These are phyloP conservation scores for Conus betulinus DNA, from an alignment of 1,140 invertebrate species.

Conservation along the genomic window DNA sequence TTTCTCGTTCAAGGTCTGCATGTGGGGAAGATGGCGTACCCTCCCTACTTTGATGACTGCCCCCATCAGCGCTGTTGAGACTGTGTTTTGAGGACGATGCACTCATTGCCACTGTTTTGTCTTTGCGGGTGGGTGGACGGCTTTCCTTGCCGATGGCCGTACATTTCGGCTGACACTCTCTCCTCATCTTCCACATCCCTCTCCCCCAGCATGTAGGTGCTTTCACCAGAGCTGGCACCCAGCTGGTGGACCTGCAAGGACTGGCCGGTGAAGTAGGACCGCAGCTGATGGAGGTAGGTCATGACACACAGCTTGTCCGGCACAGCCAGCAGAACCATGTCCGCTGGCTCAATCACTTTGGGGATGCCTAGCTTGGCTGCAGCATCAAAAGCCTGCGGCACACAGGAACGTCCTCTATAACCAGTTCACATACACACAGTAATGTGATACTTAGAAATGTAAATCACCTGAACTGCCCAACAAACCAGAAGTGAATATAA, in stretches of 20 bases:
- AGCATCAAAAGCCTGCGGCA: slow-evolving; percentile 87
- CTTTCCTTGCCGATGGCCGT: slow-evolving; percentile 78
- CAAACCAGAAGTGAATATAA: too few species aligned
- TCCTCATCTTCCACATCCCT: slow-evolving; percentile 84
- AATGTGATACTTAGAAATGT: too few species aligned
- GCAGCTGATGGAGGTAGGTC: slow-evolving; percentile 95
- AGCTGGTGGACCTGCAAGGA: slow-evolving; percentile 80
- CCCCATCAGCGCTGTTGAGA: not conserved
- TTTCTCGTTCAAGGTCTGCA: slow-evolving; percentile 29
- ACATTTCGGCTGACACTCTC: slow-evolving; percentile 84
- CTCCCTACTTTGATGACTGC: not conserved
- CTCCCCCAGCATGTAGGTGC: slow-evolving; percentile 89
- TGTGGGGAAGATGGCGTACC: not conserved
- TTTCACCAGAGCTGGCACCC: slow-evolving; percentile 81
- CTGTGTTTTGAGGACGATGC: not conserved
- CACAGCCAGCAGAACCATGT: slow-evolving; percentile 92
- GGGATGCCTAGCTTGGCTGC: slow-evolving; percentile 91
- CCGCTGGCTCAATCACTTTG: slow-evolving; percentile 91
- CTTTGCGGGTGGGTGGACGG: slow-evolving; percentile 54
- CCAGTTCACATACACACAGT: too few species aligned
- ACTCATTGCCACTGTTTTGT: not conserved
- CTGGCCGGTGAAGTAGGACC: slow-evolving; percentile 79
- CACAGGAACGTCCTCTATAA: not conserved
- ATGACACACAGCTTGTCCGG: slow-evolving; percentile 96
- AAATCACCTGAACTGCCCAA: too few species aligned